Conservation (phyloP, 2,797 vertebrate genomes). For the Lateolabrax maculatus region DNA sequence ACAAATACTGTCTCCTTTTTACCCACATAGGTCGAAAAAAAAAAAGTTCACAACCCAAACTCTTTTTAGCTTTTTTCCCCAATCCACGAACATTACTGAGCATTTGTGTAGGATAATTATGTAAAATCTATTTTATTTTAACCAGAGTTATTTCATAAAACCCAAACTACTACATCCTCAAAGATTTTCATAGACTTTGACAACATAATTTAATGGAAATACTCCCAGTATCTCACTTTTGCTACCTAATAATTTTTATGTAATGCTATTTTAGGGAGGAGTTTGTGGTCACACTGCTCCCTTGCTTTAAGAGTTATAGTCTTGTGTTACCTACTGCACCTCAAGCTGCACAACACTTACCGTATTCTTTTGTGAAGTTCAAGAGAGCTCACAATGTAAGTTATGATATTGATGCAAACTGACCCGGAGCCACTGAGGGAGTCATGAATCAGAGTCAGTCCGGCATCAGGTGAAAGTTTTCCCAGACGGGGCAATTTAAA, state of each 20-base stretch:
- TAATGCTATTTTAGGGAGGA: not conserved
- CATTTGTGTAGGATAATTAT: not conserved
- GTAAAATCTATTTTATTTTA: not conserved
- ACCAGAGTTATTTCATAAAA: not conserved
- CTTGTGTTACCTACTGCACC: not conserved
- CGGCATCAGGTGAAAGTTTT: slow-evolving; percentile 82
- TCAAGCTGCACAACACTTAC: slow-evolving; percentile 25
- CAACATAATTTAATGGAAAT: not conserved
- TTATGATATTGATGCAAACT: slow-evolving; percentile 40
- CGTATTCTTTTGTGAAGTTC: slow-evolving; percentile 31
- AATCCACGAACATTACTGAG: not conserved
- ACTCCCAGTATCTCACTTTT: not conserved
- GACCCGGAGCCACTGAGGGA: slow-evolving; percentile 27
- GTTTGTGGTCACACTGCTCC: not conserved
- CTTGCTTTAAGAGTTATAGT: slow-evolving; percentile 1
- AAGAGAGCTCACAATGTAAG: slow-evolving; percentile 23
- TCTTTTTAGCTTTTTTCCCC: not conserved
- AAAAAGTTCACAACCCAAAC: not conserved
- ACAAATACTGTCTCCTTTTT: not conserved
- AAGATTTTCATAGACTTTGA: not conserved
- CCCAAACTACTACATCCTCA: no score
- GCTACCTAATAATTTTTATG: not conserved
- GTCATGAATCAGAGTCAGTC: slow-evolving; percentile 77
- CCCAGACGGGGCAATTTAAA: slow-evolving; percentile 69
- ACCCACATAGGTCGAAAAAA: not conserved